Evolutionary conservation across 2,797 vertebrate species (phyloP), one percentile per base, ranked within the genome.

Genomic region (Anguilla anguilla): DNA sequence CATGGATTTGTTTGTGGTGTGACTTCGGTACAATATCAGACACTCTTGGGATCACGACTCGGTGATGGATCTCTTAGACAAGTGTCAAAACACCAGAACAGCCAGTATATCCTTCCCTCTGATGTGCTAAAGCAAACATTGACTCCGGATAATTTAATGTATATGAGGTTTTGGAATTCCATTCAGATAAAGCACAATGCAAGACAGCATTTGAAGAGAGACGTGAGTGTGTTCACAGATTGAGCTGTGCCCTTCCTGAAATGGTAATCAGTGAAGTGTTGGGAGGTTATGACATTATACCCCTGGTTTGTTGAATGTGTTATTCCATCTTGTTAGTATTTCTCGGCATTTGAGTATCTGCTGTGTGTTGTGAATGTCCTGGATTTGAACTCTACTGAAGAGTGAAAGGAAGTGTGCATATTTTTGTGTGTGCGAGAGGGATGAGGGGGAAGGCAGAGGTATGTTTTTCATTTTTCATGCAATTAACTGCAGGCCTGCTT

Each of bases 361-460:
- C 57, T 49, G 81, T 74, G 59, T 86, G 77, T 84, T 90, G 90
- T 87, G 84, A 46, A 81, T 81, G 83, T 77, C 85, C 85, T 9
- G 1, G 15, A 86, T 86, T 88, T 86, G 85, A 69, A 84, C 83
- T 89, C 83, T 87, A 85, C 59, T 77, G 83, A 86, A 91, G 85
- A 49, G 39, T 43, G 84, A 85, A 64, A 83, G 85, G 79, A 83
- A 85, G 83, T 87, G n/a, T 88, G 88, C 74, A 79, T 72, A 79
- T 39, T 79, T 79, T 89, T n/a, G 83, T 84, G 9, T 59, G 79
- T 87, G 86, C 77, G 85, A 25, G 59, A 67, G 28, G 19, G 13
- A 35, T 25, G 35, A 35, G n/a, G 17, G 39, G 84, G 6, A 35
- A 6, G 35, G 59, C 13, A 10, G 39, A 61, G 10, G 22, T n/a